These are phyloP conservation scores for Leptoteleia sp. DNA, from an alignment of 1,140 invertebrate species.

Conservation along the genomic window DNA sequence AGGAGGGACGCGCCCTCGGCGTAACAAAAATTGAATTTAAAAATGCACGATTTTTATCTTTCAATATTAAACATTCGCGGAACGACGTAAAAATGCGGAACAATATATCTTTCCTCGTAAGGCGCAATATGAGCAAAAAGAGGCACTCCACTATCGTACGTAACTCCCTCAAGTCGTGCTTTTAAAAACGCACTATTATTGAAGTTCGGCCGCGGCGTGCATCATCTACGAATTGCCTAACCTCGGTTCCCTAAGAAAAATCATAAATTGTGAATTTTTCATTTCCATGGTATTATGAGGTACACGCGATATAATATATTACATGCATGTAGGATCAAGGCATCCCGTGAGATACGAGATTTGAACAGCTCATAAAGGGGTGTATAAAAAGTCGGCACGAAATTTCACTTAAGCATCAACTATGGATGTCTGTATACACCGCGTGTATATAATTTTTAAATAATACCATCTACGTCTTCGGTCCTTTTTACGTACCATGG, in stretches of 20 bases:
- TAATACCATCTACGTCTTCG: too few relatives aligned
- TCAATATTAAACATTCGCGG: constrained; percentile 39
- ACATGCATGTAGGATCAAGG: constrained; percentile 51
- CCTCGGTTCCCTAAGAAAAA: constrained; percentile 47
- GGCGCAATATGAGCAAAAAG: constrained; percentile 45
- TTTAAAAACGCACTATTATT: constrained; percentile 62
- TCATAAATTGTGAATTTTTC: constrained; percentile 67
- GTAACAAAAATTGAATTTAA: constrained; percentile 23
- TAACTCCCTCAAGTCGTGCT: constrained; percentile 32
- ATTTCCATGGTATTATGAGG: constrained; percentile 60
- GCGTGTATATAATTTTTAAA: constrained; percentile 57
- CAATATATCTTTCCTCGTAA: constrained; percentile 33
- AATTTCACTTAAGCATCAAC: constrained; percentile 61
- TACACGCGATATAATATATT: constrained; percentile 59
- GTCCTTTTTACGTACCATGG: too few relatives aligned
- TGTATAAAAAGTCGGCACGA: constrained; percentile 62
- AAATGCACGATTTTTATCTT: constrained; percentile 12
- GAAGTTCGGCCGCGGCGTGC: constrained; percentile 51
- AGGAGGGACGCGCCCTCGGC: neutral
- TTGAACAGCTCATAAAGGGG: constrained; percentile 62
- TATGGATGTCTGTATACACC: constrained; percentile 30
- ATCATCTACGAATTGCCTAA: constrained; percentile 58
- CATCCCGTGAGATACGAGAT: constrained; percentile 52
- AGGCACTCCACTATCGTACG: constrained; percentile 23
- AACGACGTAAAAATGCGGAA: constrained; percentile 25